phyloP scores from a whole-genome alignment of 1,140 invertebrate genomes.

The Zaprionus gabonicus region DNA sequence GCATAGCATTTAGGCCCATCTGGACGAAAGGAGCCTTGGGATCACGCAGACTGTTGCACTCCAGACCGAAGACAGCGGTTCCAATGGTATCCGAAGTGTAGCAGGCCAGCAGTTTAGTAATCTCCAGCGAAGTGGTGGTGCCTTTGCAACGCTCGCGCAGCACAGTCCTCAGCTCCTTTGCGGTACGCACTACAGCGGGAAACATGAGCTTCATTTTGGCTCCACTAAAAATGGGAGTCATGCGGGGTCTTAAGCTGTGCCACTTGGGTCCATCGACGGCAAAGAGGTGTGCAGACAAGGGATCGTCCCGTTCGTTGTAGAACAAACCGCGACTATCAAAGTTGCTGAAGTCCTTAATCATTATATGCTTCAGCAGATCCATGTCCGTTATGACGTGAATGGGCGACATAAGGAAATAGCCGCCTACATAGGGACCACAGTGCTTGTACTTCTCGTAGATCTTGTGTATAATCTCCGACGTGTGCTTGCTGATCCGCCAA shows the following conservation, averaged over 20 bases:
- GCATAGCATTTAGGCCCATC: constrained; percentile 57
- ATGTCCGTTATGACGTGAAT: constrained; percentile 82
- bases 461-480: constrained; percentile 30
- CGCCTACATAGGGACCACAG: constrained; percentile 45
- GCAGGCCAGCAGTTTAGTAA: constrained; percentile 84
- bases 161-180: constrained; percentile 61
- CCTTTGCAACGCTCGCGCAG: constrained; percentile 56
- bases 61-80: constrained; percentile 84
- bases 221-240: constrained; percentile 86
- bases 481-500: constrained; percentile 31
- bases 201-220: constrained; percentile 86
- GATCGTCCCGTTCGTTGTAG: constrained; percentile 84
- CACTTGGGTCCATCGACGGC: constrained; percentile 85
- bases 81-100: constrained; percentile 84
- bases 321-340: constrained; percentile 85
- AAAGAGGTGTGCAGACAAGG: constrained; percentile 84
- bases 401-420: constrained; percentile 39
- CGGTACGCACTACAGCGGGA: constrained; percentile 64
- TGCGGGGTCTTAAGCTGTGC: constrained; percentile 85
- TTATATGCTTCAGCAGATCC: constrained; percentile 86
- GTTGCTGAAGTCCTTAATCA: constrained; percentile 86
- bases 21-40: constrained; percentile 84
- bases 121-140: constrained; percentile 34
- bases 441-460: constrained; percentile 40
- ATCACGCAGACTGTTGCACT: constrained; percentile 84